Percentiles rank a stretch among this genome's conserved stretches.
Conservation (phyloP, 2,888 invertebrate genomes). For the Scaptomyza cyrtandrae region DNA sequence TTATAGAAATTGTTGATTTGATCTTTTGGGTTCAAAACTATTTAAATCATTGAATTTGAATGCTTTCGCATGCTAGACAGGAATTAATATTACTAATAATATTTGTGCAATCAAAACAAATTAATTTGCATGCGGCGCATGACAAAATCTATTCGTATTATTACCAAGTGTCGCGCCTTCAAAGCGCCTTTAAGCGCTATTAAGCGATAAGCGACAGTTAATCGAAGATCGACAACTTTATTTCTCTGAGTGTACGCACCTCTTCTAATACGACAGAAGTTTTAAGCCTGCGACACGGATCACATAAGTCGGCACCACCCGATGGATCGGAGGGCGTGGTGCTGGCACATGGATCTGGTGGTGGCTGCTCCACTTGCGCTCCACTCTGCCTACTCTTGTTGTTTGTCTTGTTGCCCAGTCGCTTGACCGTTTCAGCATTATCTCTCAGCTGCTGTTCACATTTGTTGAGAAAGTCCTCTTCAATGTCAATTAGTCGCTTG, state of each 20-base stretch:
- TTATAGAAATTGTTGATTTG: no score
- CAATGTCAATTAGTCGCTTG: constrained; percentile 68
- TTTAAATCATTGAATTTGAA: background rate
- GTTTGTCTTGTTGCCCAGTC: background rate
- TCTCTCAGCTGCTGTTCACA: constrained; percentile 34
- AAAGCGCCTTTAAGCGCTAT: no score
- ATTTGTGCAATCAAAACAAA: no score
- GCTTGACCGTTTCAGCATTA: background rate
- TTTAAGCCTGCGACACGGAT: constrained; percentile 55
- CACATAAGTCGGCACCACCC: constrained; percentile 40
- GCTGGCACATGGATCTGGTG: constrained; percentile 47
- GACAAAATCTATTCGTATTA: no score
- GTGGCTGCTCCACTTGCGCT: background rate
- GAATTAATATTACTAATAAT: background rate
- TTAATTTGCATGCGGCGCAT: background rate
- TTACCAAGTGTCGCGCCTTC: background rate
- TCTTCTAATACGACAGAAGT: constrained; percentile 69
- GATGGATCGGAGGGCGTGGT: constrained; percentile 29
- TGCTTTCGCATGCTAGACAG: background rate
- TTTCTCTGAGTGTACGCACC: constrained; percentile 28
- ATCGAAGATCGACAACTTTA: no score
- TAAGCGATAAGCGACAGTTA: background rate
- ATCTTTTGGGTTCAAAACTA: background rate
- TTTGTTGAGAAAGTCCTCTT: constrained; percentile 55
- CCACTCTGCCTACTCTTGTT: background rate